Base-by-base conservation (phyloP, 2,113 vertebrate genomes). In the Carlito syrichta region DNA sequence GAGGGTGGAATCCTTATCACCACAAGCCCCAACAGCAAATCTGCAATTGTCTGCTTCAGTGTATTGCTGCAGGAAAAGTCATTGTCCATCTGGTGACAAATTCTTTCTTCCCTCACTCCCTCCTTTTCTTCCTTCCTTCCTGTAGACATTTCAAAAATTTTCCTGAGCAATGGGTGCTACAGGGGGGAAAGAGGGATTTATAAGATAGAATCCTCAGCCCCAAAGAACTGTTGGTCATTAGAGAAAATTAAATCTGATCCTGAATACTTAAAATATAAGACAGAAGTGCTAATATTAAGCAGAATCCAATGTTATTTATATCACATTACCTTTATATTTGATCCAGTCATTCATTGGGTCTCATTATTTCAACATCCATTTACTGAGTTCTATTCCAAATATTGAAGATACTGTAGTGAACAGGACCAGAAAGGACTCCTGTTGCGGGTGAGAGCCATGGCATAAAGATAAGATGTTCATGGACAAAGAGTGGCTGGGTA, bases 381-480 rank as follows among this genome's bases (percentile, higher is more conserved):
- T 48, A 12, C 3, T 7, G 45, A 38, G 52, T n/a, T 77, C 60
- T 84, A 3, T 25, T 50, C 60, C 54, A 19, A 20, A 40, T 20
- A 12, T 9, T 40, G 4, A n/a, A 85, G 68, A 35, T 14, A 12
- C 19, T 69, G 17, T 58, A 32, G 27, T 35, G 86, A 84, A 40
- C 11, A 22, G 10, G 22, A 30, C 16, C 3, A 0, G 19, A 50
- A 68, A 66, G 9, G 20, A 48, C 40, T 81, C 52, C 66, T 60
- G 0, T 0, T 60, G 30, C 71, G 56, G 52, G 4, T 38, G 0
- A 22, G 12, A 62, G 38, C 5, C 7, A 4, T 14, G 48, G 35
- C 7, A 0, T 3, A 30, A 17, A 32, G 71, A 90, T 63, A 63
- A 58, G 0, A 48, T 60, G 13, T 25, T 54, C 5, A 14, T 5